Percentiles rank a stretch among this genome's conserved stretches.
These are phyloP conservation scores for Bombus difficillimus DNA, from an alignment of 1,140 invertebrate genomes.

Conservation along the genomic window DNA sequence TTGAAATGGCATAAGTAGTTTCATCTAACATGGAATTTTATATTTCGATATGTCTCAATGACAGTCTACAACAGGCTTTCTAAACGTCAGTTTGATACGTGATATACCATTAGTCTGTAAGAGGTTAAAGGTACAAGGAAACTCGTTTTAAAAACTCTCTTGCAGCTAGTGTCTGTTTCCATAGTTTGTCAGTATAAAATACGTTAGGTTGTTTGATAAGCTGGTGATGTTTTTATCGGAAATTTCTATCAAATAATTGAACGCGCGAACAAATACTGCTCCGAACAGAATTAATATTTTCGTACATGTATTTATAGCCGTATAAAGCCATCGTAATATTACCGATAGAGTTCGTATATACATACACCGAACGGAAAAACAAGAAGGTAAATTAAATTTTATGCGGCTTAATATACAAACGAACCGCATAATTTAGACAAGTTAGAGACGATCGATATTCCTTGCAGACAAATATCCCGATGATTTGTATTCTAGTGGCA, in stretches of 20 bases:
- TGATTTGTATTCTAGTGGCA: background rate
- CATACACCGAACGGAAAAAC: background rate
- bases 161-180: background rate
- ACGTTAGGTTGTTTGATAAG: background rate
- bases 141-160: background rate
- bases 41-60: background rate
- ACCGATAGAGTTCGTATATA: too few species aligned
- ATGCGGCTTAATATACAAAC: background rate
- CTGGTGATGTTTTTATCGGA: background rate
- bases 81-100: too few species aligned
- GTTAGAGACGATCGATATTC: background rate
- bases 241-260: background rate
- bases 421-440: background rate
- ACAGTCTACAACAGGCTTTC: too few species aligned
- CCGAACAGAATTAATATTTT: background rate
- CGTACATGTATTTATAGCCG: too few species aligned
- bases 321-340: background rate
- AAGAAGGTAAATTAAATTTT: background rate
- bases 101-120: background rate
- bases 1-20: background rate
- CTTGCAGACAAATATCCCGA: slow-evolving; percentile 4
- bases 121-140: background rate
- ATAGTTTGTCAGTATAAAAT: background rate
- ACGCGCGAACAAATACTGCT: too few species aligned
- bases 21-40: background rate